Evolutionary conservation across 2,888 invertebrate genomes (phyloP).

Genomic region (Piscicola geometra): DNA sequence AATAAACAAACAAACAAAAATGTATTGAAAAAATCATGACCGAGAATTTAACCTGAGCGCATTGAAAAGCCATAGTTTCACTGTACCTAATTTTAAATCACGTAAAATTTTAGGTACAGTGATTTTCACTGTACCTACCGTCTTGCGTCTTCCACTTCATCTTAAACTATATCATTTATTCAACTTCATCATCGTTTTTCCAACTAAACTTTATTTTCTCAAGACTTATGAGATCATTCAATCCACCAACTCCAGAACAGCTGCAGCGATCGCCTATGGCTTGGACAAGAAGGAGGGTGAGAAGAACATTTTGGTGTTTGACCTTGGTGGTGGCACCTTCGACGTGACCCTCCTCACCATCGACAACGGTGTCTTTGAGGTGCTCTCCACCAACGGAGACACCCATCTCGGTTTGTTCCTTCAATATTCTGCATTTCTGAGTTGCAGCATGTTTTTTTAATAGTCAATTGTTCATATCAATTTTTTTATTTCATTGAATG

Average conservation of each 20-base stretch:
- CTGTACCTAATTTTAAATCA: too few relatives aligned
- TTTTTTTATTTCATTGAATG: too few relatives aligned
- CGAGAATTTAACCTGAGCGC: too few relatives aligned
- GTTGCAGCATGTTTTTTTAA: not conserved
- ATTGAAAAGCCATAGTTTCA: too few relatives aligned
- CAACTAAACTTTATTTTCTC: too few relatives aligned
- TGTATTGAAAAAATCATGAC: too few relatives aligned
- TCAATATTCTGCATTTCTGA: conserved; percentile 55
- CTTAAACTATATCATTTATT: not conserved
- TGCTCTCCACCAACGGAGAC: conserved; percentile 79
- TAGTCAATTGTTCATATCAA: not conserved
- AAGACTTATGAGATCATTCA: conserved; percentile 22
- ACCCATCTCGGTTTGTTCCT: conserved; percentile 75
- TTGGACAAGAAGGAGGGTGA: conserved; percentile 93
- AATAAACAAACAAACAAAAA: too few relatives aligned
- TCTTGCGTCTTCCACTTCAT: not conserved
- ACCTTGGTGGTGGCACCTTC: conserved; percentile 98
- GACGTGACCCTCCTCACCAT: conserved; percentile 96
- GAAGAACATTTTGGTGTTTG: conserved; percentile 96
- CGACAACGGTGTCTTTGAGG: conserved; percentile 96
- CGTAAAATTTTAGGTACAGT: too few relatives aligned
- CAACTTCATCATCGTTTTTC: not conserved
- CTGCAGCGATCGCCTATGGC: conserved; percentile 93
- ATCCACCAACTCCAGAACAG: conserved; percentile 67
- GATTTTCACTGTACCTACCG: not conserved